phyloP scores from a whole-genome alignment of 2,113 vertebrate genomes.

The Vicugna pacos region DNA sequence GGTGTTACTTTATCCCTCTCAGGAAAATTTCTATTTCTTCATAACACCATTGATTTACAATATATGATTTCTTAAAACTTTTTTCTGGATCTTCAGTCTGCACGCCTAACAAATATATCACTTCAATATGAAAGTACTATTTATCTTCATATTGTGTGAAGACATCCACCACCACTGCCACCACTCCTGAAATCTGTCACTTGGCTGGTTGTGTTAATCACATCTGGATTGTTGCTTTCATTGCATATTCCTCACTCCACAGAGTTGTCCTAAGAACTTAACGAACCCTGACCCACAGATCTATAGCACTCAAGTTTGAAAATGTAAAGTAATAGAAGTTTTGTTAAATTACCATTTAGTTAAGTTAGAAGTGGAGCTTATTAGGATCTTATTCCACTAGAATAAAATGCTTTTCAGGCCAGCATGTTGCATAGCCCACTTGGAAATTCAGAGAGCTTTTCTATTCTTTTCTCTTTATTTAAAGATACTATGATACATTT shows the following conservation, averaged over 20 bases:
- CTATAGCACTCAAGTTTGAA: not conserved
- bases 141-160: not conserved
- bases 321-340: not conserved
- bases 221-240: not conserved
- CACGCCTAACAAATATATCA: not conserved
- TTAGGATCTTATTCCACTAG: not conserved
- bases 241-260: not conserved
- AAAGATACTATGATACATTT: not conserved
- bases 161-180: not conserved
- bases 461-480: not conserved
- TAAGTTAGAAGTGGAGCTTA: not conserved
- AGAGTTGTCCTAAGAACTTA: not conserved
- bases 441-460: not conserved
- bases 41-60: not conserved
- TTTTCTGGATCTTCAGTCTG: not conserved
- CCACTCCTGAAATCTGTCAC: not conserved
- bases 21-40: not conserved
- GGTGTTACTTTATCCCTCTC: not conserved
- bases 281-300: not conserved
- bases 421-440: not conserved
- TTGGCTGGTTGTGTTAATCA: not conserved
- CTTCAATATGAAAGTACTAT: not conserved
- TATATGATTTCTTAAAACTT: not conserved
- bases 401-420: not conserved
- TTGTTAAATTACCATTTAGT: not conserved